Evolutionary conservation across 2,888 invertebrate species (phyloP), one percentile per base, ranked within the genome.

Genomic region (Digitonthophagus gazella): DNA sequence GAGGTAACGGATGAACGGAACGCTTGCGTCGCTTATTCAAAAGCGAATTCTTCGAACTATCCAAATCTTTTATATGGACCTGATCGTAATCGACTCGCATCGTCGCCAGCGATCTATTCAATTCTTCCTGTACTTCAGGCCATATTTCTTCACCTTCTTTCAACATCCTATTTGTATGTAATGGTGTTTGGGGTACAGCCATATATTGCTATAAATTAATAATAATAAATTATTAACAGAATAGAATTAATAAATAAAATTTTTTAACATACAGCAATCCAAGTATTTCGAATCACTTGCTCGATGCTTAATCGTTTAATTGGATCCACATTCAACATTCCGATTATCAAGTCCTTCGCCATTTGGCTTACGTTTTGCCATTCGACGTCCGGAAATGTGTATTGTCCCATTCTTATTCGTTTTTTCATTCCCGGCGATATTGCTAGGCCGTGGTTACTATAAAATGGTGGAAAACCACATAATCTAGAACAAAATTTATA

Each of bases 341-440:
- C 95, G 71, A 90, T 90, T 76, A 99, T 99, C 73, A 99, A 88
- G 83, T 96, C 96, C 84, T 98, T 98, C 1, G 98, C 98, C 80
- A 96, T 95, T 70, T 91, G 86, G 6, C 97, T 97, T 0, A 99
- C 98, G 80, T 95, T 91, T 68, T 93, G 91, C 97, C 97, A 97
- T 80, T 97, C 97, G 0, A 96, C 96, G 79, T 93, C 91, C 0
- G 98, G 98, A 81, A 99, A 99, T 77, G 96, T 96, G 82, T 97
- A 99, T 81, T 98, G 97, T 0, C 99, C 99, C 64, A 95, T 89
- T 75, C 97, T 89, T 78, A 97, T 97, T 71, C 96, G 88, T 82
- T 93, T 96, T 82, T 98, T 99, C 99, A 99, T 99, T 3, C 99
- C 99, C 0, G 99, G 98, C 0, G 97, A 98, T 81, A 99, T 98